Evolutionary conservation across 2,888 invertebrate species (phyloP), one percentile per base, ranked within the genome.

Genomic region (Tipula confusa): DNA sequence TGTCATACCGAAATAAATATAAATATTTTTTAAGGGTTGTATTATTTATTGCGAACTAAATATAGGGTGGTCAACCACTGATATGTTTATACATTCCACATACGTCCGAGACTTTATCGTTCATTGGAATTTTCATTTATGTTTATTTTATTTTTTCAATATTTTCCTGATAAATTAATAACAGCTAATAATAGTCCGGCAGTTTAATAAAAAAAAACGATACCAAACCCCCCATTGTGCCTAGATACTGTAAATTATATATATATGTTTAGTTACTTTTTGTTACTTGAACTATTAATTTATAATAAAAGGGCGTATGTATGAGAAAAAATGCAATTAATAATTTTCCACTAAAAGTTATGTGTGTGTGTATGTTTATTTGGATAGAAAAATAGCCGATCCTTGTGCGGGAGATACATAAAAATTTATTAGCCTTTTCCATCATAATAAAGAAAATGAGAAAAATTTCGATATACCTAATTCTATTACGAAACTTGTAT

Each of bases 401-500:
- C 64, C 64, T 64, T 24, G 24, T 24, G 64, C 64, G 64, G 64
- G 64, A 64, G 18, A 64, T 64, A 64, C 64, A 64, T 64, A 64
- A 64, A 64, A 64, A 64, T 64, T 64, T 64, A 64, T 64, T 64
- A 64, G 64, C 9, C 64, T 64, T 64, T 64, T 64, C 64, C 64
- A 64, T 64, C 64, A 64, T 64, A 64, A 64, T 64, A 64, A 64
- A 64, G 64, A 64, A 64, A 64, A 64, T 64, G 64, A 64, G 64
- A 24, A 64, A 64, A 64, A 64, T 24, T n/a, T 64, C 64, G 64
- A 64, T 64, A 64, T 64, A 64, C 64, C 11, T 64, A 64, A 64
- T 64, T 64, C 64, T 64, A 64, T 64, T 64, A 64, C 64, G 64
- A 64, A 64, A 24, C 64, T 64, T 64, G 64, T 64, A 24, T 64